Conservation (phyloP, 1,140 invertebrate species). For the Drosophila gunungcola region DNA sequence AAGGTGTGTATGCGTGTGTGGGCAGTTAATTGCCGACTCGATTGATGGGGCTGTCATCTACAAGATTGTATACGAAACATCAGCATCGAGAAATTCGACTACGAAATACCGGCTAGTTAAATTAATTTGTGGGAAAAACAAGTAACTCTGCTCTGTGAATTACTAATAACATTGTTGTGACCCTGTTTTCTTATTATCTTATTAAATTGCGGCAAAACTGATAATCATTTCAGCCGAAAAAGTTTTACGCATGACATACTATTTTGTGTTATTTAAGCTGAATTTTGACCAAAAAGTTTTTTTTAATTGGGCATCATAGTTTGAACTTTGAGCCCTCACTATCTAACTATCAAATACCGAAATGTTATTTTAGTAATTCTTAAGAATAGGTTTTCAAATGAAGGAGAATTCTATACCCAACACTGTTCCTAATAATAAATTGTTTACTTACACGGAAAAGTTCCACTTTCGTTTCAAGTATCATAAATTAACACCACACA, state of each 20-base stretch:
- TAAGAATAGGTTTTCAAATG: not conserved
- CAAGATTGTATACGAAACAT: not conserved
- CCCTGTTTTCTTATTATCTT: not conserved
- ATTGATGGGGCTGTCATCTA: constrained; percentile 6
- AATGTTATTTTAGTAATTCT: not conserved
- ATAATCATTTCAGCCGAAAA: no score
- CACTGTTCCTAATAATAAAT: no score
- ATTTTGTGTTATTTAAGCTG: no score
- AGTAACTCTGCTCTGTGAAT: no score
- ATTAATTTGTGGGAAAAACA: not conserved
- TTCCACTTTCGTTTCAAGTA: no score
- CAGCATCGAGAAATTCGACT: not conserved
- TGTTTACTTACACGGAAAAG: no score
- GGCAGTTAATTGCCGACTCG: constrained; percentile 32
- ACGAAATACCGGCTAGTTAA: not conserved
- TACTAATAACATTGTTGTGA: not conserved
- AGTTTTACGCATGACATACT: no score
- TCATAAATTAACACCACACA: no score
- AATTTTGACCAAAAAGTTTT: not conserved
- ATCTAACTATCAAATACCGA: not conserved
- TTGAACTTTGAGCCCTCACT: not conserved
- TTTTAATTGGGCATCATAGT: not conserved
- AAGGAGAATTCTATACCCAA: no score
- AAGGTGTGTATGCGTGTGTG: constrained; percentile 44
- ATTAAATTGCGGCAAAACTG: no score